These are phyloP conservation scores for Cylindroiulus punctatus DNA, from an alignment of 2,888 invertebrate genomes.

Conservation along the genomic window DNA sequence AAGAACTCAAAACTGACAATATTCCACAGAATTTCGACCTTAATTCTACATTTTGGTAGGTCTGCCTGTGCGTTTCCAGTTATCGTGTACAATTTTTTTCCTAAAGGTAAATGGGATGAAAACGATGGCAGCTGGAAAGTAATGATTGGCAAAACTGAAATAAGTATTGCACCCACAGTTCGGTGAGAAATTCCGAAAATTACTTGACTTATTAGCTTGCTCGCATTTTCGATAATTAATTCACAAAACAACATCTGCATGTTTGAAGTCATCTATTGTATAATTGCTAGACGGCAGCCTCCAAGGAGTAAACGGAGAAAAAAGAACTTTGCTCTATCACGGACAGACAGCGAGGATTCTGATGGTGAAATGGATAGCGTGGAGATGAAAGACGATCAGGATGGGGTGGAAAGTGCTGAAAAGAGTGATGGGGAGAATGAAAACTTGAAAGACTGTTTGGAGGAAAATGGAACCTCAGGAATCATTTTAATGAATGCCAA, in stretches of 20 bases:
- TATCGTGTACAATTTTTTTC: background rate
- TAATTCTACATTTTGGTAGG: no score
- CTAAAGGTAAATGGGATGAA: conserved; percentile 30
- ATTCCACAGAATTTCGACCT: no score
- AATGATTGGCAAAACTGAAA: conserved; percentile 3
- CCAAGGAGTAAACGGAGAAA: background rate
- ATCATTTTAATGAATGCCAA: conserved; percentile 50
- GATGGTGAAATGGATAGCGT: background rate
- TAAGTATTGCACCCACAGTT: background rate
- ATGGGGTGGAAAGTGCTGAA: background rate
- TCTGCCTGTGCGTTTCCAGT: no score
- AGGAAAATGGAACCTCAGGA: conserved; percentile 24
- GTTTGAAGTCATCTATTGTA: background rate
- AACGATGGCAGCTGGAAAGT: conserved; percentile 28
- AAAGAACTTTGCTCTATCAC: conserved; percentile 29
- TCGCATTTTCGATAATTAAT: background rate
- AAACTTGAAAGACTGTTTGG: background rate
- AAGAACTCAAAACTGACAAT: background rate
- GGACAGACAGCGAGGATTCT: background rate
- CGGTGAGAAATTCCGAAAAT: background rate
- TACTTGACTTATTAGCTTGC: background rate
- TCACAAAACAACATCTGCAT: background rate
- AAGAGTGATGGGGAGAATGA: background rate
- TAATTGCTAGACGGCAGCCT: conserved; percentile 30
- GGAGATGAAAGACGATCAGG: background rate